Evolutionary conservation across 35 echinoderm and acorn worm species (phyloP).

Genomic region (Stichopus chloronotus): DNA sequence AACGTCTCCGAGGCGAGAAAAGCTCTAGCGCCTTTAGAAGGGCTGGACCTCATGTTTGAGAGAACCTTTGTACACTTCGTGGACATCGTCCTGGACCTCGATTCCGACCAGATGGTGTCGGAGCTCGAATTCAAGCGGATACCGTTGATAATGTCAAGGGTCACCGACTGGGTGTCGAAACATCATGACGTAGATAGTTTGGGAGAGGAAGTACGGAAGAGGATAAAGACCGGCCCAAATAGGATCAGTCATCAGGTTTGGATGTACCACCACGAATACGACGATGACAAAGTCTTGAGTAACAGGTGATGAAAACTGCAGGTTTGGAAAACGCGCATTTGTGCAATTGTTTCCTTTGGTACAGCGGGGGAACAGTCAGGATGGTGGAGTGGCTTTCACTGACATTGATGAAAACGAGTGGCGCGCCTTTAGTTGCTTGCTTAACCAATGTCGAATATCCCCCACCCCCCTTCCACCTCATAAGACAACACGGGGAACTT

Average conservation of each 20-base stretch:
- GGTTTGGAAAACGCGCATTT: too few relatives aligned
- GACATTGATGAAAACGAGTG: too few relatives aligned
- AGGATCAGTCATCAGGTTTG: constrained; percentile 38
- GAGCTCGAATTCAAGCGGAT: constrained; percentile 22
- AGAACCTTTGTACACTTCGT: not conserved
- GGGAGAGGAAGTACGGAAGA: not conserved
- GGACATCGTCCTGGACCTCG: constrained; percentile 2
- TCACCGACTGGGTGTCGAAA: not conserved
- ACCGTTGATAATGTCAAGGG: constrained; percentile 8
- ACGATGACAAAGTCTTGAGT: not conserved
- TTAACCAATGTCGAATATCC: too few relatives aligned
- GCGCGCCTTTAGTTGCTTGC: too few relatives aligned
- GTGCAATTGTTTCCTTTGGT: too few relatives aligned
- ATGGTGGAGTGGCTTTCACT: too few relatives aligned
- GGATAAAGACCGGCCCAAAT: constrained; percentile 4
- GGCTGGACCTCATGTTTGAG: not conserved
- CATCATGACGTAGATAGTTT: constrained; percentile 6
- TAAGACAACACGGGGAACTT: too few relatives aligned
- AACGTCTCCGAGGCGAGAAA: not conserved
- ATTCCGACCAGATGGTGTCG: not conserved
- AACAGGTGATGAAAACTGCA: not conserved
- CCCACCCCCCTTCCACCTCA: too few relatives aligned
- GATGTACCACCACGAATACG: not conserved
- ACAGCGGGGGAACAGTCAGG: too few relatives aligned
- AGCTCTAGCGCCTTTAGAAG: not conserved